phyloP scores from a whole-genome alignment of 1,140 invertebrate species.

The Elysia chlorotica region DNA sequence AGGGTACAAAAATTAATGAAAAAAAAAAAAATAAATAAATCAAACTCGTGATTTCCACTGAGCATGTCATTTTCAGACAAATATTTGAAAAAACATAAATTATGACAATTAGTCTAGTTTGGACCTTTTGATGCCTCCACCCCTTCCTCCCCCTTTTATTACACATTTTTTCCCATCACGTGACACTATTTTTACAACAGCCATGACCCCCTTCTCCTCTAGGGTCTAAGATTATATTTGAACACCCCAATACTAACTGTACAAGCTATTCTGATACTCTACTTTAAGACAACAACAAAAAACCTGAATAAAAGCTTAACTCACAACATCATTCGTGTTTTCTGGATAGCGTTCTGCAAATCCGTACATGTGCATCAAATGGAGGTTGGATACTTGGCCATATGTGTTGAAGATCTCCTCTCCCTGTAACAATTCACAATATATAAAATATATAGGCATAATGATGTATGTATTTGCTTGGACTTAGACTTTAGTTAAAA shows the following conservation, averaged over 20 bases:
- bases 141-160: not conserved
- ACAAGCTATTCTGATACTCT: not conserved
- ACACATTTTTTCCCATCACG: not conserved
- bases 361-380: slow-evolving; percentile 63
- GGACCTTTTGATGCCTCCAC: not conserved
- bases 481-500: too few species aligned
- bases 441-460: too few species aligned
- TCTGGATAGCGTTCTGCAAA: slow-evolving; percentile 58
- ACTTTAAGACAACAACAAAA: not conserved
- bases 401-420: slow-evolving; percentile 64
- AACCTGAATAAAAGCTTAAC: slow-evolving; percentile 5
- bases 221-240: not conserved
- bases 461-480: too few species aligned
- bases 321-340: slow-evolving; percentile 57
- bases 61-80: too few species aligned
- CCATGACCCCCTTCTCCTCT: too few species aligned
- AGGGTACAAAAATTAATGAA: not conserved
- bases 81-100: too few species aligned
- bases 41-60: not conserved
- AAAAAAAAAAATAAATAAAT: not conserved
- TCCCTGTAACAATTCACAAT: too few species aligned
- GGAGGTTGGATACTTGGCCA: slow-evolving; percentile 56
- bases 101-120: too few species aligned
- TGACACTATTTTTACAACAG: too few species aligned
- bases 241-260: not conserved